Evolutionary conservation across 2,797 vertebrate species (phyloP), one percentile per base, ranked within the genome.

Genomic region (Echeneis naucrates): DNA sequence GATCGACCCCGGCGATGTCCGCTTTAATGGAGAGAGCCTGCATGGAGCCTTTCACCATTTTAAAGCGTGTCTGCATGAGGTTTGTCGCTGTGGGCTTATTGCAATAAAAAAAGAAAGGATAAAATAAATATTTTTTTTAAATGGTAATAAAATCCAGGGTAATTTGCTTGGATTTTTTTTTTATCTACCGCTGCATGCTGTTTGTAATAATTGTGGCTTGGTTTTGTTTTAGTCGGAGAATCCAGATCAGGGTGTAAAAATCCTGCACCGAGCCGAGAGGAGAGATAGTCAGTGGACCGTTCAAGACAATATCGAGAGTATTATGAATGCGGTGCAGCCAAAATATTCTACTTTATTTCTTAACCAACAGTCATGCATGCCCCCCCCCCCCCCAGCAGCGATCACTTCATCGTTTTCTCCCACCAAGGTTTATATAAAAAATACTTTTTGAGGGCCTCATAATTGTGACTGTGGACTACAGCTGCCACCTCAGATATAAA

Each of bases 41-140:
- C 82, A 62, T 57, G 84, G 87, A 90, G 71, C 40, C 73, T 75
- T 69, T 85, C 82, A 79, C 81, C 89, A 35, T 88, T 80, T 90
- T 83, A 74, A 85, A 84, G 68, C 70, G 78, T 72, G 81, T 75
- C 82, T 80, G 82, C 78, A 45, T 55, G 75, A 92, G 89, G 88
- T 92, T 92, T 87, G 91, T 90, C 74, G 21, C 54, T 65, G 74
- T 52, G 56, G 58, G 51, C 56, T 60, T 62, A 67, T 21, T 78
- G 84, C 65, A 69, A 58, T 63, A 10, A 32, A 50, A 68, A 58
- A 16, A 19, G n/a, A 37, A 54, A 3, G 40, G 65, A 66, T 1
- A 8, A 44, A n/a, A 2, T n/a, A 44, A 19, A 19, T n/a, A n/a
- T n/a, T n/a, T n/a, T n/a, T n/a, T n/a, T n/a, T n/a, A 44, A 19